Conservation (phyloP, 2,797 vertebrate genomes). For the Cyprinodon diabolis region DNA sequence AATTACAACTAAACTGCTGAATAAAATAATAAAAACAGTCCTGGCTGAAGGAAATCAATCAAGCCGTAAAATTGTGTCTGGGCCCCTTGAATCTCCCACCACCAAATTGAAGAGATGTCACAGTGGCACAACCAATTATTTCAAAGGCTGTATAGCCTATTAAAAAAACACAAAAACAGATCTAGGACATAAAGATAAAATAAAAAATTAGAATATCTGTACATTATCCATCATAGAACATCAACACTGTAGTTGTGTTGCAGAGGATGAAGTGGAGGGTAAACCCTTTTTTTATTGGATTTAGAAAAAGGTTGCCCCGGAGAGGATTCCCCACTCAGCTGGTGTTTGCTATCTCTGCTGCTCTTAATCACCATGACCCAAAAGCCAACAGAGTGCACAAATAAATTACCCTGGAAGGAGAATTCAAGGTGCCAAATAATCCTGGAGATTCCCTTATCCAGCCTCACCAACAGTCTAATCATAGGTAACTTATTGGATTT, state of each 20-base stretch:
- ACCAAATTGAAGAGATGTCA: not conserved
- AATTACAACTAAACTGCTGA: conserved; percentile 14
- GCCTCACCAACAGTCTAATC: conserved; percentile 72
- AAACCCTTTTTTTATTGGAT: conserved; percentile 32
- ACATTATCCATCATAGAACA: conserved; percentile 37
- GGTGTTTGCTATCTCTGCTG: conserved; percentile 49
- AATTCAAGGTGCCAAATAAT: conserved; percentile 51
- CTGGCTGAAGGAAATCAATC: conserved; percentile 20
- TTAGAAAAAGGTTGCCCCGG: conserved; percentile 53
- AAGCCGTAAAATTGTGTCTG: conserved; percentile 19
- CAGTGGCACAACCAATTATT: conserved; percentile 7
- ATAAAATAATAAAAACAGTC: conserved; percentile 3
- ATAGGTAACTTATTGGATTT: conserved; percentile 74
- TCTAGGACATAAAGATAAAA: not conserved
- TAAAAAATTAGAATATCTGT: not conserved
- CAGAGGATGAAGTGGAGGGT: conserved; percentile 44
- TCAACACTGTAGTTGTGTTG: conserved; percentile 52
- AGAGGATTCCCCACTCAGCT: conserved; percentile 47
- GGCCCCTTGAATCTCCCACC: conserved; percentile 20
- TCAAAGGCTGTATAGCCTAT: not conserved
- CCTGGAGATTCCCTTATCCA: conserved; percentile 50
- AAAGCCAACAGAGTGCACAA: conserved; percentile 75
- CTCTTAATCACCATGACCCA: conserved; percentile 74
- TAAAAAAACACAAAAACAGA: conserved; percentile 4
- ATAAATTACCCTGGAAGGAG: conserved; percentile 71